Evolutionary conservation across 2,797 vertebrate genomes (phyloP).

Genomic region (Falco rusticolus): DNA sequence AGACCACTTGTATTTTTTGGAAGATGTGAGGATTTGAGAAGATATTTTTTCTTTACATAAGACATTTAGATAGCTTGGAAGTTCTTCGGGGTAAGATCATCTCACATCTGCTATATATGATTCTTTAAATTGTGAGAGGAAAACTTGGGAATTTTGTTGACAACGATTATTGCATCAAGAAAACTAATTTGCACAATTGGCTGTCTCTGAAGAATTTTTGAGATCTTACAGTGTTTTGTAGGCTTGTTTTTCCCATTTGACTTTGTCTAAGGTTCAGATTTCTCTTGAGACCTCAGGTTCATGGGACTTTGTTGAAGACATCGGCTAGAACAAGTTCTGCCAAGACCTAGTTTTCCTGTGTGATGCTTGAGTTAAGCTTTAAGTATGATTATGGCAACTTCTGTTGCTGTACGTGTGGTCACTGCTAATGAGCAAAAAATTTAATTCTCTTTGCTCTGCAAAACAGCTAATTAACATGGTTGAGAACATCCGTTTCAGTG

Average conservation of each 20-base stretch:
- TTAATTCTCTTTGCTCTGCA: background rate
- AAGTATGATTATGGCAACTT: background rate
- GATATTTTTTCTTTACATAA: background rate
- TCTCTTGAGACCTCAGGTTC: background rate
- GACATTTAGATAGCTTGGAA: background rate
- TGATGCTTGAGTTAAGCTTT: background rate
- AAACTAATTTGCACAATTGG: background rate
- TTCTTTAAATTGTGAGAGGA: background rate
- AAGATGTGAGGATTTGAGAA: background rate
- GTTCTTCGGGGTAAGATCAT: background rate
- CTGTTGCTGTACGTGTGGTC: background rate
- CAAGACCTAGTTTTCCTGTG: background rate
- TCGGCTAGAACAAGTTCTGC: background rate
- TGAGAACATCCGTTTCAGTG: background rate
- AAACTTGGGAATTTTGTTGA: background rate
- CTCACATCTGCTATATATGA: background rate
- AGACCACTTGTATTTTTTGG: background rate
- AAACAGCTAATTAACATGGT: background rate
- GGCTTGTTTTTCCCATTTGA: background rate
- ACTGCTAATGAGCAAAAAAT: background rate
- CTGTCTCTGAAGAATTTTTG: background rate
- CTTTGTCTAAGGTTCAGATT: background rate
- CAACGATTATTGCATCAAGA: background rate
- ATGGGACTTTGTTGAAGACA: background rate
- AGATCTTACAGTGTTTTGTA: background rate